Evolutionary conservation across 2,113 vertebrate genomes (phyloP).

Genomic region (Chaetorhynchus papuensis): DNA sequence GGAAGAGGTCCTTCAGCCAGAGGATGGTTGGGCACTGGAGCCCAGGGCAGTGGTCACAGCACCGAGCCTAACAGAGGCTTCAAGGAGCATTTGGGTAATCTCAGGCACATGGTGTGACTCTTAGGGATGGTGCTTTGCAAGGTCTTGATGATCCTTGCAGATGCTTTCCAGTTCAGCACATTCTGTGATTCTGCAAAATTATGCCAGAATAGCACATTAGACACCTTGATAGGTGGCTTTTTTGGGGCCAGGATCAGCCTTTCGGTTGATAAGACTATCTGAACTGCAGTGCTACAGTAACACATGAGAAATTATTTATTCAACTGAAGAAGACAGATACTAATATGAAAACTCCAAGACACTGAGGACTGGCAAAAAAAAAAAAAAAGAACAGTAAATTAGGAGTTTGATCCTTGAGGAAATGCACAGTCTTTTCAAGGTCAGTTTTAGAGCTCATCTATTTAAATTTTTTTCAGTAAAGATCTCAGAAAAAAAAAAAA

Average conservation of each 20-base stretch:
- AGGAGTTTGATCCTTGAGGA: background rate
- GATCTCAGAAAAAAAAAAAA: background rate
- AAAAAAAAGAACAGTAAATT: background rate
- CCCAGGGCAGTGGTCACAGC: background rate
- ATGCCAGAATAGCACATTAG: background rate
- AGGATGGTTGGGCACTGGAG: background rate
- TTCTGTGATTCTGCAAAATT: background rate
- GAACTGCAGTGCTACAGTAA: background rate
- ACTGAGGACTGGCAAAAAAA: background rate
- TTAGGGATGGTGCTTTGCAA: background rate
- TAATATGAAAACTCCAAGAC: background rate
- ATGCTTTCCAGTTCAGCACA: background rate
- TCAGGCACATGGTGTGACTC: background rate
- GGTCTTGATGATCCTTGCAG: background rate
- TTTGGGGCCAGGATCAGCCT: background rate
- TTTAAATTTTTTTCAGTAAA: background rate
- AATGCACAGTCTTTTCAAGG: background rate
- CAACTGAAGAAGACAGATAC: background rate
- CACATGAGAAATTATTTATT: background rate
- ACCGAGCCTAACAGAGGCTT: background rate
- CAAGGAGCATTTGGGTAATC: background rate
- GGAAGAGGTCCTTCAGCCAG: background rate
- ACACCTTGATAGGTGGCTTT: background rate
- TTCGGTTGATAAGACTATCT: background rate
- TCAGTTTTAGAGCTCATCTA: background rate